Conservation (phyloP, 2,797 vertebrate genomes). For the Parotocinclus haroldoi region DNA sequence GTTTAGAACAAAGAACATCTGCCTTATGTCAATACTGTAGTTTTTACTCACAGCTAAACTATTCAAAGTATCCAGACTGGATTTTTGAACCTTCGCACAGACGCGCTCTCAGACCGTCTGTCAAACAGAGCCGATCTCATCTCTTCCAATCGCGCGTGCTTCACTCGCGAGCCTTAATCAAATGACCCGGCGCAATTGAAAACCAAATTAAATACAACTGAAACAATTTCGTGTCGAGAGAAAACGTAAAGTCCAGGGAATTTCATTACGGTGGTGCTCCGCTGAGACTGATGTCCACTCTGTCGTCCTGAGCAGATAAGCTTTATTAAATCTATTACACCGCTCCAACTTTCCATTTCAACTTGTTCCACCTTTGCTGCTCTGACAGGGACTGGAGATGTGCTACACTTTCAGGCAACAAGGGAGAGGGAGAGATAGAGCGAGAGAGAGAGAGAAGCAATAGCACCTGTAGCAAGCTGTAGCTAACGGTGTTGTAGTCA, state of each 20-base stretch:
- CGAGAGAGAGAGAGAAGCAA: too few species aligned
- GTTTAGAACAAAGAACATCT: conserved; percentile 70
- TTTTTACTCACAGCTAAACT: background rate
- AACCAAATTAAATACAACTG: conserved; percentile 53
- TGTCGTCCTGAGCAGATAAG: conserved; percentile 43
- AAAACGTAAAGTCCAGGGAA: conserved; percentile 47
- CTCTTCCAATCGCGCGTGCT: conserved; percentile 29
- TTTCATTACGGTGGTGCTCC: conserved; percentile 46
- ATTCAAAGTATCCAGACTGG: too few species aligned
- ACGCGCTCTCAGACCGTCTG: too few species aligned
- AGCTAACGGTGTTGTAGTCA: too few species aligned
- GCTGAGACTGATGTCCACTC: conserved; percentile 38
- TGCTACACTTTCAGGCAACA: background rate
- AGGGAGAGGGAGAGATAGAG: too few species aligned
- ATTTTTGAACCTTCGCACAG: too few species aligned
- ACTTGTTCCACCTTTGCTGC: conserved; percentile 17
- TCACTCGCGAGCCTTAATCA: conserved; percentile 42
- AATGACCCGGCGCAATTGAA: conserved; percentile 52
- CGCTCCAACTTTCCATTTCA: conserved; percentile 29
- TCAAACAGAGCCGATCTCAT: conserved; percentile 32
- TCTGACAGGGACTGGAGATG: conserved; percentile 26
- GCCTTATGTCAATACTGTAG: background rate
- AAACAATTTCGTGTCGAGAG: conserved; percentile 41
- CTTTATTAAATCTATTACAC: conserved; percentile 52
- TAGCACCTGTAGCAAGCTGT: too few species aligned